These are phyloP conservation scores for Rhyacophila evoluta DNA, from an alignment of 2,888 invertebrate genomes.

Conservation along the genomic window DNA sequence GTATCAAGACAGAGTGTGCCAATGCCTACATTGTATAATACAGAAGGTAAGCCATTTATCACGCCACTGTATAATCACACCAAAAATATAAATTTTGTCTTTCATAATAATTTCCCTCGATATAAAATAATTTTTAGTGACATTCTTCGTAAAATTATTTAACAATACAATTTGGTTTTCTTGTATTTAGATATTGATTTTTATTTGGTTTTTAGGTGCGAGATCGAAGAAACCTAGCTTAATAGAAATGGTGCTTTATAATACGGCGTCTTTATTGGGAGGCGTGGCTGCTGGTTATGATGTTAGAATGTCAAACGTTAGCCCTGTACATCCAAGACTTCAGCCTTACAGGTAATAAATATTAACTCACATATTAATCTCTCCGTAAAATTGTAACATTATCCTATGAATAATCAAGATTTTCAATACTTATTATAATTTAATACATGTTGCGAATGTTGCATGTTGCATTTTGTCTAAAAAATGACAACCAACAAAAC, in stretches of 20 bases:
- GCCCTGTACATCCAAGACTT: conserved; percentile 83
- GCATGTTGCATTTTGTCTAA: too few species aligned
- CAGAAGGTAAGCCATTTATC: conserved; percentile 79
- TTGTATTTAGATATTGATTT: too few species aligned
- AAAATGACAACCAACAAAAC: too few species aligned
- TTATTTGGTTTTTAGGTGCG: conserved; percentile 69
- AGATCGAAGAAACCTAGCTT: conserved; percentile 78
- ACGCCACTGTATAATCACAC: too few species aligned
- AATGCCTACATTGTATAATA: conserved; percentile 85
- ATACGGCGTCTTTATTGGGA: conserved; percentile 92
- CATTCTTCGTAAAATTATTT: not conserved
- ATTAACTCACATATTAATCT: too few species aligned
- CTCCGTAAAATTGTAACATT: too few species aligned
- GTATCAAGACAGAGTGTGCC: conserved; percentile 74
- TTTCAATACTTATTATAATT: too few species aligned
- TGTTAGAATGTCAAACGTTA: conserved; percentile 88
- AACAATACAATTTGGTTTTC: not conserved
- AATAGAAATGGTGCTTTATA: conserved; percentile 85
- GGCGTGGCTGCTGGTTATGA: conserved; percentile 94
- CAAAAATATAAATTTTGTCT: too few species aligned
- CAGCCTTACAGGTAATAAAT: conserved; percentile 78
- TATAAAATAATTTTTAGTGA: too few species aligned
- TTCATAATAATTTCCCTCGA: too few species aligned
- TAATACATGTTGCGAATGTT: too few species aligned
- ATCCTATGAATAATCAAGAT: too few species aligned